Base-by-base conservation (phyloP, 2,113 vertebrate genomes). In the Porphyrio hochstetteri region DNA sequence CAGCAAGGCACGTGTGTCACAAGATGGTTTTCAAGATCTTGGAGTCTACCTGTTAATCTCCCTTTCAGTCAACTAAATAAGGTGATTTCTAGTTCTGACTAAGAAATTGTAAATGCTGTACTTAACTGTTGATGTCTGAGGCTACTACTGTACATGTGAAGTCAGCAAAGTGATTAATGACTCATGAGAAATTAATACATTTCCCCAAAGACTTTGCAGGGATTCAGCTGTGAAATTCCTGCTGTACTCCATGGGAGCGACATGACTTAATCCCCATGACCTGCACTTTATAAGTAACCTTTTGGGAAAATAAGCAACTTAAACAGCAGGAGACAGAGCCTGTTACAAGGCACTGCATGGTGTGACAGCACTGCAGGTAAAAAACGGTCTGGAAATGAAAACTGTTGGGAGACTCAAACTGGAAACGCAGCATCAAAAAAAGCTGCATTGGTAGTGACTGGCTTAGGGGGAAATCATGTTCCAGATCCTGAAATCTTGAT, bases 171-270 rank as follows among this genome's bases (percentile, higher is more conserved):
- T 91, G 91, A 82, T 81, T 95, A 90, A 89, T 88, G 69, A 68
- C 48, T 92, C 81, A 59, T 93, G 95, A 95, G 82, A 91, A 95
- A 92, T 89, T 33, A 92, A 90, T 82, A 57, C 28, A n/a, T 82
- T 87, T 88, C 78, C 84, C 61, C 7, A 72, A 93, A 84, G 81
- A 60, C 59, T 82, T 84, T 76, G 14, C 35, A 61, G 44, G 55
- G 89, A 76, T 87, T 91, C 40, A 5, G 13, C 84, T 91, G 65
- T 64, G 94, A 68, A 89, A 44, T 75, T 84, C 74, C 84, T 83
- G 53, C 89, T 85, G 42, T 83, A 83, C 86, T 93, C 78, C 16
- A 0, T 8, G 11, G 92, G 89, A 94, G 48, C 46, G 89, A 83
- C 74, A 60, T 5, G 48, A 24, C 56, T 97, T 92, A 86, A 91